These are phyloP conservation scores for Maconellicoccus hirsutus DNA, from an alignment of 1,140 invertebrate genomes.

Conservation along the genomic window DNA sequence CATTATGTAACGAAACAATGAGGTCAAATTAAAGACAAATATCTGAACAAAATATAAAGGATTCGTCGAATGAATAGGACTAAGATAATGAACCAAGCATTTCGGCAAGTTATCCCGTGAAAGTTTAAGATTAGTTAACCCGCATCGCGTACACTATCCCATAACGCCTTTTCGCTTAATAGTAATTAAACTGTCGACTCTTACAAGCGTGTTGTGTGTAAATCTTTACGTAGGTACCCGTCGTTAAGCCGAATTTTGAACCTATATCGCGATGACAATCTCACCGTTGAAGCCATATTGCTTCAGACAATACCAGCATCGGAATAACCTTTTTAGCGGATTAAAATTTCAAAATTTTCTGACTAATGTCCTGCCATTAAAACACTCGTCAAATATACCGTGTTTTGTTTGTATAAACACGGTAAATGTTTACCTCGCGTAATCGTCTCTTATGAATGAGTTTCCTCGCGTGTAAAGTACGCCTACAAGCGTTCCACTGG, in stretches of 20 bases:
- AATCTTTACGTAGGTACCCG: background rate
- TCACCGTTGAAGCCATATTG: too few relatives aligned
- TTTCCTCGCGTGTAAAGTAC: background rate
- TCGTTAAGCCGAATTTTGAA: too few relatives aligned
- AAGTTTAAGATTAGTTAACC: conserved; percentile 4
- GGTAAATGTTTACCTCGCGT: background rate
- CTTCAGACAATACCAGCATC: too few relatives aligned
- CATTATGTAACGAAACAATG: background rate
- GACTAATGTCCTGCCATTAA: background rate
- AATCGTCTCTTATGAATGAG: too few relatives aligned
- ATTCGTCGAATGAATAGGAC: background rate
- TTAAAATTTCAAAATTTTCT: too few relatives aligned
- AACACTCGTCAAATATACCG: background rate
- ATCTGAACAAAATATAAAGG: background rate
- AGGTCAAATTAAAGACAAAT: background rate
- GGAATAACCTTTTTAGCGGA: too few relatives aligned
- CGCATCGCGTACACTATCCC: background rate
- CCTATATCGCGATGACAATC: too few relatives aligned
- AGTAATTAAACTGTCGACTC: background rate
- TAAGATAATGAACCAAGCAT: background rate
- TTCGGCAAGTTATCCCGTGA: background rate
- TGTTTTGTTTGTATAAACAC: background rate
- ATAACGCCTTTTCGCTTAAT: background rate
- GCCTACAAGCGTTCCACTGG: background rate
- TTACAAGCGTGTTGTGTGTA: background rate